Evolutionary conservation across 2,888 invertebrate species (phyloP).

Genomic region (Endotricha flammealis): DNA sequence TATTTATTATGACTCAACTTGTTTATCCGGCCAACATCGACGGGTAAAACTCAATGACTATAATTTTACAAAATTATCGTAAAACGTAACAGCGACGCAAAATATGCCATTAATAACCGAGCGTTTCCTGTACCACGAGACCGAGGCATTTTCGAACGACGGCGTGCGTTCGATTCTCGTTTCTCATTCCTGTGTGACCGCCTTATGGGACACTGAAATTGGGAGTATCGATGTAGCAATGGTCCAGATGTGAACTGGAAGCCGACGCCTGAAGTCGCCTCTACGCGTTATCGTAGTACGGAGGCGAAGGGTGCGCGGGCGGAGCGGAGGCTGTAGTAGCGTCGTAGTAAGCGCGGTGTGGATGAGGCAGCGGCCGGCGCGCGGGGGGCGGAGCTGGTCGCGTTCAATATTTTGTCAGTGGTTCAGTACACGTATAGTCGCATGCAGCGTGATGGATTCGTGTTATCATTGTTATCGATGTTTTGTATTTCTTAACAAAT

Average conservation of each 20-base stretch:
- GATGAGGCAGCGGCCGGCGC: conserved; percentile 24
- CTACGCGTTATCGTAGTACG: conserved; percentile 33
- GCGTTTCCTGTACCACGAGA: conserved; percentile 28
- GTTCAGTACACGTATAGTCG: conserved; percentile 31
- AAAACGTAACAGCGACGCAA: conserved; percentile 41
- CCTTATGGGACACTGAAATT: neutral
- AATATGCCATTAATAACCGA: conserved; percentile 39
- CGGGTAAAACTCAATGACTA: conserved; percentile 40
- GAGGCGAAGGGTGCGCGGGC: conserved; percentile 35
- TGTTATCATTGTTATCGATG: conserved; percentile 18
- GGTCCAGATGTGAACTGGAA: neutral
- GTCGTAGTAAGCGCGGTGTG: conserved; percentile 53
- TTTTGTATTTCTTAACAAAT: conserved; percentile 10
- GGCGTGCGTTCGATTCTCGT: too few species aligned
- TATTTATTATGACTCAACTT: conserved; percentile 41
- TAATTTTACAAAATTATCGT: conserved; percentile 56
- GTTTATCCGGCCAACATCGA: conserved; percentile 39
- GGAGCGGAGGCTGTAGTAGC: conserved; percentile 56
- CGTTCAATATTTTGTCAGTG: conserved; percentile 54
- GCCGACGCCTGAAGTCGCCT: neutral
- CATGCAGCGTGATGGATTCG: conserved; percentile 21
- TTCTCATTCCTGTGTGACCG: neutral
- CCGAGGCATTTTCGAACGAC: neutral
- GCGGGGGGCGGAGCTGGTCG: conserved; percentile 28
- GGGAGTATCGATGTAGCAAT: neutral